phyloP scores from a whole-genome alignment of 30 jellyfish, hydroid and myxozoan species.

The Pseudorhiza aurosa region DNA sequence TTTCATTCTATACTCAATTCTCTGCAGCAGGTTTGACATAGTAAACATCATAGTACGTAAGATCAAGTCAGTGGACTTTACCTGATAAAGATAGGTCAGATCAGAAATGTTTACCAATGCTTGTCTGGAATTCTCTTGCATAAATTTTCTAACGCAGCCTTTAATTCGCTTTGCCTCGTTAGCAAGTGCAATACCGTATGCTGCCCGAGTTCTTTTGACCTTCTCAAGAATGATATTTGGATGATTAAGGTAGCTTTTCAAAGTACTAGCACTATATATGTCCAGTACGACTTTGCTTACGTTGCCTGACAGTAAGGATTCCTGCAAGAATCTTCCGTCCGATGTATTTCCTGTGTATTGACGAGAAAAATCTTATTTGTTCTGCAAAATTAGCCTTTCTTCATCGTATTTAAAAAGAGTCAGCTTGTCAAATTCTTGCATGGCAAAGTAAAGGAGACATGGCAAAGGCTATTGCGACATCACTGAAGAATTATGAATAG shows the following conservation, averaged over 20 bases:
- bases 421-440: too few species aligned
- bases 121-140: constrained; percentile 7
- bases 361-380: too few species aligned
- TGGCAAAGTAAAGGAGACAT: too few species aligned
- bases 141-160: constrained; percentile 13
- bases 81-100: background rate
- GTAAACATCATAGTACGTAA: background rate
- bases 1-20: background rate
- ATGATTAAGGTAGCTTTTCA: constrained; percentile 6
- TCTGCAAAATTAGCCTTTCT: too few species aligned
- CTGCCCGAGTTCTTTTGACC: background rate
- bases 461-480: too few species aligned
- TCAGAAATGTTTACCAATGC: background rate
- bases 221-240: constrained; percentile 24
- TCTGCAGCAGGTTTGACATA: background rate
- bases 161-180: constrained; percentile 26
- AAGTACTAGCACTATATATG: constrained; percentile 8
- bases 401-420: too few species aligned
- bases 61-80: background rate
- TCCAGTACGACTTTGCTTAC: constrained; percentile 19
- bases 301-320: constrained; percentile 33
- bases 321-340: constrained; percentile 19
- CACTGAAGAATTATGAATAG: too few species aligned
- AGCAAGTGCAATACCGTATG: constrained; percentile 50
- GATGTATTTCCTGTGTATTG: constrained; percentile 23